Percentiles rank a stretch among this genome's conserved stretches.
phyloP scores from a whole-genome alignment of 92 coral and sea anemone species.

The Anthopleura xanthogrammica region DNA sequence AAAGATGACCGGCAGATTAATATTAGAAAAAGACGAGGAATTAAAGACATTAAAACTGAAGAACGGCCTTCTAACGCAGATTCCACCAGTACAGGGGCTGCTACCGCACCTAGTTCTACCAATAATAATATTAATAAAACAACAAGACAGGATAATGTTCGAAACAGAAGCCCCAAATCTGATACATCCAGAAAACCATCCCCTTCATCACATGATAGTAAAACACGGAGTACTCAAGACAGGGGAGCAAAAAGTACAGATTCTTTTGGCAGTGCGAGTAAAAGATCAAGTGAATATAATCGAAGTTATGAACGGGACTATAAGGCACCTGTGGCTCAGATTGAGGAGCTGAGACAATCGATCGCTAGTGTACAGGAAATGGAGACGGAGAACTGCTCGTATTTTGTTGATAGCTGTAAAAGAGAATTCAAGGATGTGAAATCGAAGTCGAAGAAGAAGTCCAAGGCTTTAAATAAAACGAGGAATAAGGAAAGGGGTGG shows the following conservation, averaged over 20 bases:
- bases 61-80: constrained; percentile 32
- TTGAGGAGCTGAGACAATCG: constrained; percentile 39
- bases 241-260: constrained; percentile 28
- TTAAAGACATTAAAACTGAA: constrained; percentile 43
- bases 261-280: constrained; percentile 18
- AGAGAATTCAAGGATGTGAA: constrained; percentile 69
- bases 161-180: constrained; percentile 35
- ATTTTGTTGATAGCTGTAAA: constrained; percentile 21
- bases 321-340: constrained; percentile 33
- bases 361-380: constrained; percentile 38
- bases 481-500: constrained; percentile 46
- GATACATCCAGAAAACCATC: constrained; percentile 38
- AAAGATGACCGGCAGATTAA: constrained; percentile 56
- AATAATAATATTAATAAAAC: constrained; percentile 39
- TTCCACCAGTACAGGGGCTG: constrained; percentile 21
- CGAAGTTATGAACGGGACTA: constrained; percentile 25
- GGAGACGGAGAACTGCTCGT: constrained; percentile 39
- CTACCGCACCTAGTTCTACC: constrained; percentile 53
- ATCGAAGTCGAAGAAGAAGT: constrained; percentile 72
- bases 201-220: constrained; percentile 41
- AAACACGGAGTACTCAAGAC: constrained; percentile 38
- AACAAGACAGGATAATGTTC: constrained; percentile 17
- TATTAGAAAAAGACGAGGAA: constrained; percentile 55
- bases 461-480: constrained; percentile 50
- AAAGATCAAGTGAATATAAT: constrained; percentile 36